These are phyloP conservation scores for Propithecus coquereli DNA, from an alignment of 2,113 vertebrate genomes.

Conservation along the genomic window DNA sequence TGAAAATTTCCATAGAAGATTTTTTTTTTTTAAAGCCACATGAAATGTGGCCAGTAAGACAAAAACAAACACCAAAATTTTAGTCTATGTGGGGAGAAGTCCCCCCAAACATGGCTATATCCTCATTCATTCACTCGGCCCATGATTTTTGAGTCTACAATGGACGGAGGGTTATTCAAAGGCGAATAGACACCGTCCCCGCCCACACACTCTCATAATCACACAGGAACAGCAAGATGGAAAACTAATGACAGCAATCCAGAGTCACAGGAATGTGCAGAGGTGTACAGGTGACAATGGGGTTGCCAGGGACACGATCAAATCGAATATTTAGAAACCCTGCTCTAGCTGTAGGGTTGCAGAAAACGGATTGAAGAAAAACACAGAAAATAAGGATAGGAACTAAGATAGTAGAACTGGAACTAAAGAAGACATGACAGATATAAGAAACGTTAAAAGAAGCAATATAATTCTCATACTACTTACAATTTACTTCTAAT, in stretches of 20 bases:
- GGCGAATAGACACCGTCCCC: neutral
- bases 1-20: neutral
- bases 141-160: neutral
- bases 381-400: neutral
- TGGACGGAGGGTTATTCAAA: neutral
- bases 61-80: neutral
- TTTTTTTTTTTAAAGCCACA: neutral
- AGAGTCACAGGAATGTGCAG: neutral
- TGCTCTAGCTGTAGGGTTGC: neutral
- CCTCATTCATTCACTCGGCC: neutral
- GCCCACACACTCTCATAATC: neutral
- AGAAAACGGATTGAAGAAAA: neutral
- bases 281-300: neutral
- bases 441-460: neutral
- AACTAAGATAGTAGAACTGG: neutral
- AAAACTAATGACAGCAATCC: neutral
- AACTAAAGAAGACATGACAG: neutral
- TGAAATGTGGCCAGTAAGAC: neutral
- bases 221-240: fast-evolving
- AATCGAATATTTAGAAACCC: neutral
- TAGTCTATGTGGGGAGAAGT: neutral
- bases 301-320: neutral
- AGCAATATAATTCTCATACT: neutral
- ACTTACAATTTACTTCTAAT: neutral
- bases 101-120: neutral